Conservation (phyloP, 2,888 invertebrate genomes). For the Reticulitermes lucifugus region DNA sequence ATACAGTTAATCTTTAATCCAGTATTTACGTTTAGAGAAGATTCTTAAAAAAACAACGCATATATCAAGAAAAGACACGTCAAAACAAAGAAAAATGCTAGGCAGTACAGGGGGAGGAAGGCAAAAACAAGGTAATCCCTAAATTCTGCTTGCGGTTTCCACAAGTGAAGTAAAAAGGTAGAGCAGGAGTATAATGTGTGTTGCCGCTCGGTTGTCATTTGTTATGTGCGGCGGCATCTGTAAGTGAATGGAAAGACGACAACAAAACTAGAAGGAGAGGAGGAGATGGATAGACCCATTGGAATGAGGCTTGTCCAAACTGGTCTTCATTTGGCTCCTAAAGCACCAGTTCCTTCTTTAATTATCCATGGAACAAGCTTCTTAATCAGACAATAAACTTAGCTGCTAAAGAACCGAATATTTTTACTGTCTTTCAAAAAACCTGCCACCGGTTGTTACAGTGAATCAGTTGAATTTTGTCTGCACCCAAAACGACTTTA, state of each 20-base stretch:
- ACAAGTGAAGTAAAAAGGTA: slow-evolving; percentile 5
- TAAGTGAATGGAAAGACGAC: slow-evolving; percentile 3
- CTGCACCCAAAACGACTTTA: no score
- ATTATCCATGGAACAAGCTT: no score
- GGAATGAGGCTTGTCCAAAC: slow-evolving; percentile 1
- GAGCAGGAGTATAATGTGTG: background rate
- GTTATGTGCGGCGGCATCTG: background rate
- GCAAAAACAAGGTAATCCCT: background rate
- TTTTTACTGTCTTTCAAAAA: no score
- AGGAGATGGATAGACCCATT: slow-evolving; percentile 4
- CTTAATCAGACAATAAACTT: no score
- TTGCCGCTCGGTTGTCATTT: slow-evolving; percentile 24
- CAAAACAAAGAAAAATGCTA: background rate
- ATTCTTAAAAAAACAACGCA: background rate
- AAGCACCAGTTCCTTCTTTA: no score
- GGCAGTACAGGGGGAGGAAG: background rate
- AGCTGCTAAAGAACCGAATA: no score
- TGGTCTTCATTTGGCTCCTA: background rate
- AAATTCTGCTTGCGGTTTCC: slow-evolving; percentile 6
- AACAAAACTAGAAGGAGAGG: background rate
- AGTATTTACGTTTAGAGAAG: background rate
- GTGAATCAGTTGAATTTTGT: no score
- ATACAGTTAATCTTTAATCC: background rate
- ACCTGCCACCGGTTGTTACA: no score
- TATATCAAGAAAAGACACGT: background rate